A percentile compares a stretch with the other conserved stretches of the same genome.
Conservation (phyloP, 2,888 invertebrate genomes). For the Agriopis aurantiaria region DNA sequence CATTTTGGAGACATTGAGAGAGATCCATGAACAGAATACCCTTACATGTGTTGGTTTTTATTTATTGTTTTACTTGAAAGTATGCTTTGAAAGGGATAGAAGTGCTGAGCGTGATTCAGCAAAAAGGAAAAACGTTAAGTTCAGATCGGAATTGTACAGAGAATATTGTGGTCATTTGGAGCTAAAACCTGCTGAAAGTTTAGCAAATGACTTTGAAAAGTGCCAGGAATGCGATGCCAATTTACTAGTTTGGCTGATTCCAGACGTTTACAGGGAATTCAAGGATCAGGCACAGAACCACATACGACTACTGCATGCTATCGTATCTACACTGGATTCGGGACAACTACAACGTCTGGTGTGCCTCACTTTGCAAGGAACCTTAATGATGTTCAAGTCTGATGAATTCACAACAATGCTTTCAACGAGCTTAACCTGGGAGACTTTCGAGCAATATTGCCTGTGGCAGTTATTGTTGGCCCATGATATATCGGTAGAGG, state of each 20-base stretch:
- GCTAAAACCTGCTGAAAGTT: slow-evolving; percentile 90
- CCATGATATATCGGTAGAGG: slow-evolving; percentile 97
- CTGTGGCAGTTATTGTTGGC: slow-evolving; percentile 98
- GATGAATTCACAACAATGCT: slow-evolving; percentile 91
- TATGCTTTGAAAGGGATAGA: slow-evolving; percentile 86
- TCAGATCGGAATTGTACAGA: slow-evolving; percentile 95
- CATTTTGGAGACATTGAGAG: slow-evolving; percentile 92
- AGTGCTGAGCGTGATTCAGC: slow-evolving; percentile 78
- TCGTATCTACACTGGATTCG: slow-evolving; percentile 96
- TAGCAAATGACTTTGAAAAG: slow-evolving; percentile 93
- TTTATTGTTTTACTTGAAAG: slow-evolving; percentile 96
- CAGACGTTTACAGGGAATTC: slow-evolving; percentile 96
- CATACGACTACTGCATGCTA: slow-evolving; percentile 94
- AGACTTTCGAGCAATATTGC: slow-evolving; percentile 98
- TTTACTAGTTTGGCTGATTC: slow-evolving; percentile 96
- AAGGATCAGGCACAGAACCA: slow-evolving; percentile 95
- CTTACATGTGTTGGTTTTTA: slow-evolving; percentile 93
- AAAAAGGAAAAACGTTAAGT: slow-evolving; percentile 87
- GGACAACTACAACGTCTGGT: slow-evolving; percentile 96
- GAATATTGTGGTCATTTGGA: slow-evolving; percentile 94
- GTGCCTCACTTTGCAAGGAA: slow-evolving; percentile 96
- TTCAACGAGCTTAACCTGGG: slow-evolving; percentile 96
- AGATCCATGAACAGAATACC: slow-evolving; percentile 89
- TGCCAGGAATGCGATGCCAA: slow-evolving; percentile 96
- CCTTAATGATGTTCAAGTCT: slow-evolving; percentile 92